Percentiles rank a stretch among this genome's conserved stretches.
Conservation (phyloP, 2,113 vertebrate species). For the Hippocampus guttulatus region DNA sequence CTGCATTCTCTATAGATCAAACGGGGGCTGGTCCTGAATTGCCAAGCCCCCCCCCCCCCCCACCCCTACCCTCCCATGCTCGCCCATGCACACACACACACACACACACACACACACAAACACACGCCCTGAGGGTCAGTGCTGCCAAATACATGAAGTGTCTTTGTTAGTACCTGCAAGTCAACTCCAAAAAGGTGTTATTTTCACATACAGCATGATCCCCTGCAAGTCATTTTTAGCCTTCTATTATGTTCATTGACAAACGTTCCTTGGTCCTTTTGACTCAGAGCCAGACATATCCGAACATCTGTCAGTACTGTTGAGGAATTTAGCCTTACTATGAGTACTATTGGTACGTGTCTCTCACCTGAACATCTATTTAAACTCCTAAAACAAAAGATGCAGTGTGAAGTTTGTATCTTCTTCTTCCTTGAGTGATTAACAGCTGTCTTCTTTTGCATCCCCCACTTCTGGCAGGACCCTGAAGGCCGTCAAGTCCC, state of each 20-base stretch:
- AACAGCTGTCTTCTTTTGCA: too few species aligned
- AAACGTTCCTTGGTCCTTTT: neutral
- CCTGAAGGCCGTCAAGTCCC: too few species aligned
- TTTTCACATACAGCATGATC: slow-evolving; percentile 5
- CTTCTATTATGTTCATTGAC: slow-evolving; percentile 12
- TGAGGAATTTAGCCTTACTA: too few species aligned
- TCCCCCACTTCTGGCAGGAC: too few species aligned
- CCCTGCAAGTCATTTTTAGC: slow-evolving; percentile 4
- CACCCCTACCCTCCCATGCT: neutral
- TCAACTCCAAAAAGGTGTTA: slow-evolving; percentile 27
- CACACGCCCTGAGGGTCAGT: slow-evolving; percentile 15
- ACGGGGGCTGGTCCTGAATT: slow-evolving; percentile 46
- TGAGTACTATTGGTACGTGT: too few species aligned
- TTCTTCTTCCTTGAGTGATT: too few species aligned
- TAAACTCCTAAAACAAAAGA: too few species aligned
- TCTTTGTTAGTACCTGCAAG: slow-evolving; percentile 41
- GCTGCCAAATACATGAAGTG: slow-evolving; percentile 43
- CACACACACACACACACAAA: neutral
- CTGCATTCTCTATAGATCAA: slow-evolving; percentile 65
- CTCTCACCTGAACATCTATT: too few species aligned
- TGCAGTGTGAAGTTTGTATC: too few species aligned
- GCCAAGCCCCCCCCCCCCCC: slow-evolving; percentile 5
- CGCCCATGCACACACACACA: neutral
- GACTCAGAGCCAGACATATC: neutral
- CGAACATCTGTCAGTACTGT: too few species aligned